Evolutionary conservation across 2,797 vertebrate species (phyloP).

Genomic region (Gallinago solitaria): DNA sequence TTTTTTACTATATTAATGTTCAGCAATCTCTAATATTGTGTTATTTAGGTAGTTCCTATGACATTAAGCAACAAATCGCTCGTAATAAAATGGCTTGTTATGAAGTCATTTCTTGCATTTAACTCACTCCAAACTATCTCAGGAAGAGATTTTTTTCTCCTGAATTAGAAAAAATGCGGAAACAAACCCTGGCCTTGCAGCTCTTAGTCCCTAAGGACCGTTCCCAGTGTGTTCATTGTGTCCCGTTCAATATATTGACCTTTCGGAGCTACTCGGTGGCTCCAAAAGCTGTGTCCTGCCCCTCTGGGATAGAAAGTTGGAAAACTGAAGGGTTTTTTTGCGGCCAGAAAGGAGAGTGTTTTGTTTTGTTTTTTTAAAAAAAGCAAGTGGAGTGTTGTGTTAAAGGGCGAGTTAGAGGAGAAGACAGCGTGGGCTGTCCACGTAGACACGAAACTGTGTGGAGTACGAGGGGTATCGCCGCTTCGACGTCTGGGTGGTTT

Average conservation of each 20-base stretch:
- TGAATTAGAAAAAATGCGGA: background rate
- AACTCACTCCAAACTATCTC: no score
- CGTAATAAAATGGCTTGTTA: accelerated
- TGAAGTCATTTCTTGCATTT: background rate
- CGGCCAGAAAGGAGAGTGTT: background rate
- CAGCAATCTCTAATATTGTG: accelerated
- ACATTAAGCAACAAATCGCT: background rate
- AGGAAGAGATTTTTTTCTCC: no score
- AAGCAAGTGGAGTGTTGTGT: background rate
- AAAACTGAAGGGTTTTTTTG: background rate
- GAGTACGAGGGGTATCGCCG: background rate
- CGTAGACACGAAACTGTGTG: accelerated
- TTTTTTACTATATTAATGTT: accelerated
- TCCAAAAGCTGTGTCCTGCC: background rate
- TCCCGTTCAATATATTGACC: accelerated
- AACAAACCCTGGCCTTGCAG: background rate
- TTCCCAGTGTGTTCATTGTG: accelerated
- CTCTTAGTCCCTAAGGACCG: background rate
- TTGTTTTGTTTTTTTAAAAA: background rate
- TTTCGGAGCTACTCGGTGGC: accelerated
- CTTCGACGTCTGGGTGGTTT: no score
- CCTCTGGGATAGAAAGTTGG: accelerated
- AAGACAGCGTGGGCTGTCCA: accelerated
- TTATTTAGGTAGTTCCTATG: background rate
- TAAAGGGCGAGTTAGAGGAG: background rate